A percentile compares a stretch with the other conserved stretches of the same genome.
These are phyloP conservation scores for Caenorhabditis tropicalis DNA, from an alignment of 1,140 invertebrate genomes.

Conservation along the genomic window DNA sequence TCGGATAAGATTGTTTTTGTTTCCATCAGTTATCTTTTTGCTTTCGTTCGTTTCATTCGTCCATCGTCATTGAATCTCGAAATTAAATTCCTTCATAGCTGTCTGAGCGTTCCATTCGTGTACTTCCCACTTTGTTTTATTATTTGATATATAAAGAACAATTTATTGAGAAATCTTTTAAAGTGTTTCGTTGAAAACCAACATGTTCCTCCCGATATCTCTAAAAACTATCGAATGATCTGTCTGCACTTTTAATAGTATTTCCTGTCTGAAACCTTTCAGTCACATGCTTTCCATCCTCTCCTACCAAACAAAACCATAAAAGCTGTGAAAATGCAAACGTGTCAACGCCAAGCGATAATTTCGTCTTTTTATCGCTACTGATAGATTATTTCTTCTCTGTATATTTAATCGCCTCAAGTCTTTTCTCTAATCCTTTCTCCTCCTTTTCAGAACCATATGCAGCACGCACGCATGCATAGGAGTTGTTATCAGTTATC, in stretches of 20 bases:
- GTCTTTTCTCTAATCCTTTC: neutral
- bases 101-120: too few relatives aligned
- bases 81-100: neutral
- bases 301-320: neutral
- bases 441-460: neutral
- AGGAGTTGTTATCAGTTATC: neutral
- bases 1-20: slow-evolving; percentile 32
- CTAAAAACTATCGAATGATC: too few relatives aligned
- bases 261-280: neutral
- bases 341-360: neutral
- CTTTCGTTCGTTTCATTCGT: neutral
- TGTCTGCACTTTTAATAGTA: neutral
- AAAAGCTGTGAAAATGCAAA: slow-evolving; percentile 14
- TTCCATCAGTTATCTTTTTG: neutral
- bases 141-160: too few relatives aligned
- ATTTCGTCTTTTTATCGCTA: slow-evolving; percentile 20
- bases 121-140: too few relatives aligned
- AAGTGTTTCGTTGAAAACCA: too few relatives aligned
- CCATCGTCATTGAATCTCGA: neutral
- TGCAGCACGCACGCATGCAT: neutral
- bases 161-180: too few relatives aligned
- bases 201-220: too few relatives aligned
- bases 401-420: neutral
- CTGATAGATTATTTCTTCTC: neutral
- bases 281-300: neutral